These are phyloP conservation scores for Xyrichtys novacula DNA, from an alignment of 2,797 vertebrate species.

Conservation along the genomic window DNA sequence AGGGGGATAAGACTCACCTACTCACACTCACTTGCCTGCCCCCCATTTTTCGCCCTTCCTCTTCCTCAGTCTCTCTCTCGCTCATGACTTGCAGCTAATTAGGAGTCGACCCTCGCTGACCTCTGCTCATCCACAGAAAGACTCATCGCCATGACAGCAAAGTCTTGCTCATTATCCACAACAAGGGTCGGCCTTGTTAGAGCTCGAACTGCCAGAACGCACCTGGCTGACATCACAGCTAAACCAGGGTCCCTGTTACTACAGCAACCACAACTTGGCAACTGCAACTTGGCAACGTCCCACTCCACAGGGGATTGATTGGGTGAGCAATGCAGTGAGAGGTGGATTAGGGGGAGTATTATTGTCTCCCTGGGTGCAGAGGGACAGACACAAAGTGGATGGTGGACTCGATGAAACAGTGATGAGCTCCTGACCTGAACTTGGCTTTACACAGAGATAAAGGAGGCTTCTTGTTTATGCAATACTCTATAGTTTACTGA, in stretches of 20 bases:
- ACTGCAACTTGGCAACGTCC: conserved; percentile 61
- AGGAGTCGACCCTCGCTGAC: conserved; percentile 62
- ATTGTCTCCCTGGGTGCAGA: conserved; percentile 56
- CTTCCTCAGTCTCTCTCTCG: conserved; percentile 13
- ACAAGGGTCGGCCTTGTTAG: conserved; percentile 69
- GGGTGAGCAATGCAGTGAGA: conserved; percentile 72
- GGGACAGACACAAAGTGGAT: conserved; percentile 43
- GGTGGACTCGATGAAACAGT: conserved; percentile 44
- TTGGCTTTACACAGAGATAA: conserved; percentile 41
- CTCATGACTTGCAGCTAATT: conserved; percentile 64
- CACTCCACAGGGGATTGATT: conserved; percentile 73
- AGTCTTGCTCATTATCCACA: conserved; percentile 66
- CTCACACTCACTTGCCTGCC: conserved; percentile 9
- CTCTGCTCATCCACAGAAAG: conserved; percentile 50
- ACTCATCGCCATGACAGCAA: conserved; percentile 60
- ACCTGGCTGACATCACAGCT: conserved; percentile 77
- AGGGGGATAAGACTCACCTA: not conserved
- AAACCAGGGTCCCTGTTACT: conserved; percentile 59
- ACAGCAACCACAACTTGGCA: conserved; percentile 74
- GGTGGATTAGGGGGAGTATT: conserved; percentile 74
- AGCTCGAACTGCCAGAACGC: conserved; percentile 51
- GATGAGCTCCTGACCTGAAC: conserved; percentile 38
- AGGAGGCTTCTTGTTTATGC: conserved; percentile 37
- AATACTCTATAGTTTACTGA: conserved; percentile 39
- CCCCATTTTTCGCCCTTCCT: conserved; percentile 19